Conservation (phyloP, 2,888 invertebrate genomes). For the Pandemis cinnamomeana region DNA sequence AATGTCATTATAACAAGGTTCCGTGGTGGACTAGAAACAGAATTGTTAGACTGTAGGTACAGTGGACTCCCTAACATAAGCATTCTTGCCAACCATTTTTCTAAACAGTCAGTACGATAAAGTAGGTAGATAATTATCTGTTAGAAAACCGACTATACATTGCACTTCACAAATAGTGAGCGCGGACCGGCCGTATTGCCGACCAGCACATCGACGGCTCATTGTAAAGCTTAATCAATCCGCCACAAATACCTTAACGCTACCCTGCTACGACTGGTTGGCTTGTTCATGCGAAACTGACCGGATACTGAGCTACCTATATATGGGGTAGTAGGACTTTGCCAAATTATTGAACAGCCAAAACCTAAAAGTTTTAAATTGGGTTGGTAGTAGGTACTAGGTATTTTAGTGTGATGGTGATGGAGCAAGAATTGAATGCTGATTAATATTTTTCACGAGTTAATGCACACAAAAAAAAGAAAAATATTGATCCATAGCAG, state of each 20-base stretch:
- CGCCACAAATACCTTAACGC: conserved; percentile 14
- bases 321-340: not conserved
- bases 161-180: conserved; percentile 14
- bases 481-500: too few species aligned
- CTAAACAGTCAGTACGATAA: too few species aligned
- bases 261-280: conserved; percentile 4
- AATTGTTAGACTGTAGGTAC: too few species aligned
- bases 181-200: not conserved
- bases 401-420: not conserved
- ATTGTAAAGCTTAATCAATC: conserved; percentile 29
- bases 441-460: too few species aligned
- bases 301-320: not conserved
- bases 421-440: not conserved
- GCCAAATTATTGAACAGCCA: not conserved
- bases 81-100: too few species aligned
- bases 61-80: too few species aligned
- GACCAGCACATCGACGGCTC: conserved; percentile 7
- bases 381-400: too few species aligned
- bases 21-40: too few species aligned
- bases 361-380: not conserved
- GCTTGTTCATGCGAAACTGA: not conserved
- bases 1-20: too few species aligned
- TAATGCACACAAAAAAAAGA: too few species aligned
- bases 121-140: not conserved
- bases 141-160: not conserved